Evolutionary conservation across 2,113 vertebrate species (phyloP).

Genomic region (Stigmatopora argus): DNA sequence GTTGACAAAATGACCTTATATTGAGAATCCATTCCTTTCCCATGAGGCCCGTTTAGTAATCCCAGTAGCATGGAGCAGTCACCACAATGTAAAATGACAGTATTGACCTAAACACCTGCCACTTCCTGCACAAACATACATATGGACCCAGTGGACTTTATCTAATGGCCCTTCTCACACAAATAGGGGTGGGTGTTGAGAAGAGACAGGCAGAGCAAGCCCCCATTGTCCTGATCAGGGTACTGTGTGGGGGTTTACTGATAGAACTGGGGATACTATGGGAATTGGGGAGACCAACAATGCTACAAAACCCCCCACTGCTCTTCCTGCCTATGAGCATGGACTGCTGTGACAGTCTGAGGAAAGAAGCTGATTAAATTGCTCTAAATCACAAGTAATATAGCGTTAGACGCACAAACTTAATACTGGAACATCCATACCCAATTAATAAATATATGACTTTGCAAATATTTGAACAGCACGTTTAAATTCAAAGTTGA

Average conservation of each 20-base stretch:
- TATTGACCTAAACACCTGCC: slow-evolving; percentile 66
- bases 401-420: neutral
- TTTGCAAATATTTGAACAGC: neutral
- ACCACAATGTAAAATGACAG: slow-evolving; percentile 62
- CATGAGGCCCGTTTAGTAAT: slow-evolving; percentile 33
- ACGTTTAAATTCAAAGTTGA: neutral
- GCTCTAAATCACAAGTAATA: neutral
- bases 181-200: slow-evolving; percentile 47
- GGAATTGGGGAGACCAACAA: slow-evolving; percentile 63
- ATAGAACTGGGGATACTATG: slow-evolving; percentile 48
- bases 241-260: slow-evolving; percentile 15
- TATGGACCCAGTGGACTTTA: slow-evolving; percentile 36
- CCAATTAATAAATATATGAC: neutral
- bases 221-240: slow-evolving; percentile 60
- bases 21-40: slow-evolving; percentile 5
- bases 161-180: slow-evolving; percentile 55
- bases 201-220: slow-evolving; percentile 52
- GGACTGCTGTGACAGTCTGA: slow-evolving; percentile 60
- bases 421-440: neutral
- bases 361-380: slow-evolving; percentile 20
- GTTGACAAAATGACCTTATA: neutral
- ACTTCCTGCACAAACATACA: slow-evolving; percentile 40
- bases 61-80: slow-evolving; percentile 32
- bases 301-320: slow-evolving; percentile 57
- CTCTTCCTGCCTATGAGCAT: slow-evolving; percentile 58